Evolutionary conservation across 2,797 vertebrate genomes (phyloP).

Genomic region (Leuciscus waleckii): DNA sequence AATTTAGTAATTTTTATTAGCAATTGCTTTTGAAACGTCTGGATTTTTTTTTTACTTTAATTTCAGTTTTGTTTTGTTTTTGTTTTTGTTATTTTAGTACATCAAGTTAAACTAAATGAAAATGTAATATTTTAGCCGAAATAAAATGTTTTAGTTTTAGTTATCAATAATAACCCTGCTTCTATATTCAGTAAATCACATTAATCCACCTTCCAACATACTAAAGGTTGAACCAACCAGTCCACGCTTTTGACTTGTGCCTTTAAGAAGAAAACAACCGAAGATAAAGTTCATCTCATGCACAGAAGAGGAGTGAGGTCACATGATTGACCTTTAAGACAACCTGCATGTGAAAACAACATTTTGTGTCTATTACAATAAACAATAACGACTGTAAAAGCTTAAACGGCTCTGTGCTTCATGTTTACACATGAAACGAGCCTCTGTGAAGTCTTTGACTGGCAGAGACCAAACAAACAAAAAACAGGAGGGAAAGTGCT

Average conservation of each 20-base stretch:
- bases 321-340: neutral
- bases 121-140: too few relatives aligned
- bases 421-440: constrained; percentile 15
- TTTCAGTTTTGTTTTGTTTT: too few relatives aligned
- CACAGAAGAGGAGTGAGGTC: neutral
- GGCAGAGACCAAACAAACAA: neutral
- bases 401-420: neutral
- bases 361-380: constrained; percentile 1
- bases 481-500: neutral
- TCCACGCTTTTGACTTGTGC: neutral
- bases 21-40: too few relatives aligned
- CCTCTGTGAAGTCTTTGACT: neutral
- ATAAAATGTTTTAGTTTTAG: too few relatives aligned
- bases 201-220: neutral
- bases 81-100: too few relatives aligned
- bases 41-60: too few relatives aligned
- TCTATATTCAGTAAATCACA: neutral
- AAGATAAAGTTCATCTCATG: neutral
- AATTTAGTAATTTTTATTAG: too few relatives aligned
- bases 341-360: constrained; percentile 9
- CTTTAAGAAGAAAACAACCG: constrained; percentile 15
- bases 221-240: neutral
- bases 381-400: neutral
- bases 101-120: too few relatives aligned
- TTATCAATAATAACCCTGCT: neutral